Base-by-base conservation (phyloP, 2,797 vertebrate species). In the Diplodus sargus region DNA sequence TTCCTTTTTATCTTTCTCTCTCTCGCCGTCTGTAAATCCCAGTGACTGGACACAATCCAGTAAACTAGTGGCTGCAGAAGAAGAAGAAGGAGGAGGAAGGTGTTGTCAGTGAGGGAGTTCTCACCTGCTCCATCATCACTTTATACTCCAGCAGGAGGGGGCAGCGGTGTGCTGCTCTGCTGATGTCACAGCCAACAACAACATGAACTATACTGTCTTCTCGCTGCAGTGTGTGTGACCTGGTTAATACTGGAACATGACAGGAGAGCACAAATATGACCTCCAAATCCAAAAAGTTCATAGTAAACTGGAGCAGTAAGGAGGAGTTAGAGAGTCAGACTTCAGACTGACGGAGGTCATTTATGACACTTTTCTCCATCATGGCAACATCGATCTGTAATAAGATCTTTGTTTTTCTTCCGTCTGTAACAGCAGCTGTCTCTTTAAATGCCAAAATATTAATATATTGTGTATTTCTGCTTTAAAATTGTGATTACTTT, bases 121-220 rank as follows among this genome's bases (percentile, higher is more conserved):
- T 84, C 60, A 34, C 3, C 10, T 49, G 49, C 59, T 60, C 68
- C 70, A 60, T 48, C 64, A 34, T 73, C 48, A 69, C 48, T 81
- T 83, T 74, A 86, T 89, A 85, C 70, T 11, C 42, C 66, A 65
- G 75, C 74, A 73, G 84, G 70, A 74, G 83, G 62, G 62, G 61
- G 72, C 47, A 25, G 62, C 4, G 0, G 7, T 54, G 69, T 67
- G 49, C 16, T 39, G 34, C n/a, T 54, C 42, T 20, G 62, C 65
- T 85, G 77, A 87, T 71, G 85, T 83, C 71, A 87, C 7, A 2
- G 8, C 53, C 25, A 43, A 65, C 5, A 74, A 57, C 17, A 56
- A 76, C 63, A 18, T 28, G 8, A 0, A 62, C 22, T n/a, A 4
- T 47, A 0, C 42, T 5, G 45, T 6, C 17, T 22, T 0, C 34